Percentiles rank a stretch among this genome's conserved stretches.
These are phyloP conservation scores for Diglossa cyanea DNA, from an alignment of 2,797 vertebrate species.

Conservation along the genomic window DNA sequence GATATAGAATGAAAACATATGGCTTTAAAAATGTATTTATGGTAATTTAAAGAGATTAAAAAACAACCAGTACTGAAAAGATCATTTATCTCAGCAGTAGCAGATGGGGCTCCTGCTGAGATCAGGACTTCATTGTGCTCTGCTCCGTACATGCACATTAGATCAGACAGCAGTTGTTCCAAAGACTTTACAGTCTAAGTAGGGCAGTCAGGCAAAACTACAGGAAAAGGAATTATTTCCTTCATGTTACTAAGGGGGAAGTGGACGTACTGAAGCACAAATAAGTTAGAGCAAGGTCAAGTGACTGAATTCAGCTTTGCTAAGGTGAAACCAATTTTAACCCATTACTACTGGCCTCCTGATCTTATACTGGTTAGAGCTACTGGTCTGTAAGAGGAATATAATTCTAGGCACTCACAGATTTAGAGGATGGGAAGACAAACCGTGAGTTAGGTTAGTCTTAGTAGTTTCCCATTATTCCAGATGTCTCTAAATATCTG, in stretches of 20 bases:
- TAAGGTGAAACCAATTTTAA: not conserved
- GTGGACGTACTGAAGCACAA: not conserved
- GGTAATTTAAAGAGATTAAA: constrained; percentile 69
- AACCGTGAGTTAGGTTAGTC: not conserved
- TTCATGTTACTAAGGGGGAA: not conserved
- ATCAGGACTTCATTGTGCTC: constrained; percentile 62
- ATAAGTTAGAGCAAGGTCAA: constrained; percentile 22
- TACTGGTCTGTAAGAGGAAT: not conserved
- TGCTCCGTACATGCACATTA: constrained; percentile 37
- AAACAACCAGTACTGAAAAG: constrained; percentile 65
- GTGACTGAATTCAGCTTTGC: not conserved
- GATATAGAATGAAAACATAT: constrained; percentile 63
- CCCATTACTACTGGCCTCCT: not conserved
- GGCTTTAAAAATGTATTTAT: constrained; percentile 71
- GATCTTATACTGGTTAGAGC: not conserved
- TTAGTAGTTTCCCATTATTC: not conserved
- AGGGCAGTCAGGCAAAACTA: constrained; percentile 40
- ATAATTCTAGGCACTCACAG: not conserved
- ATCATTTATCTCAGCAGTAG: constrained; percentile 69
- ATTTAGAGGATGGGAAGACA: not conserved
- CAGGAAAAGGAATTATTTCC: constrained; percentile 15
- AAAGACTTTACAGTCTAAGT: constrained; percentile 51
- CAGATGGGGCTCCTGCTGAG: constrained; percentile 67
- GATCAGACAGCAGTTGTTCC: constrained; percentile 61
- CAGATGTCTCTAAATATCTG: not conserved